Conservation (phyloP, 2,797 vertebrate genomes). For the Lepus oiostolus region DNA sequence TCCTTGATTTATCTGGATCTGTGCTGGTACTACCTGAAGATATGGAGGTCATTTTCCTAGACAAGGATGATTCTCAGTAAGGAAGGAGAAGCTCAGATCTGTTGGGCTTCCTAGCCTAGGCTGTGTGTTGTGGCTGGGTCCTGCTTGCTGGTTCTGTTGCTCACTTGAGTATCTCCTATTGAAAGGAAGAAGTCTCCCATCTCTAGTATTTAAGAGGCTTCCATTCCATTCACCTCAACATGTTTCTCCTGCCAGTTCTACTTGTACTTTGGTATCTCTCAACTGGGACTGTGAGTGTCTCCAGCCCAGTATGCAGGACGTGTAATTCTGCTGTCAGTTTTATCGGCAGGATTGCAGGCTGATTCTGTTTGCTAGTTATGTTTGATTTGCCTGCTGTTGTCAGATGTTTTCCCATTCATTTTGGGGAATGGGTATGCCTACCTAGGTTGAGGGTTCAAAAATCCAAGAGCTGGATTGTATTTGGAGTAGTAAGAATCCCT, state of each 20-base stretch:
- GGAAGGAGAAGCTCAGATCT: not conserved
- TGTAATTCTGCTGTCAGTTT: not conserved
- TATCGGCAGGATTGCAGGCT: not conserved
- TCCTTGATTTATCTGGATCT: not conserved
- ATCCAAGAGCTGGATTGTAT: not conserved
- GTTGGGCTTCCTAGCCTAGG: not conserved
- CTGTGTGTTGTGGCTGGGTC: not conserved
- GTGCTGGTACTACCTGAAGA: not conserved
- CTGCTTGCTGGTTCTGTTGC: not conserved
- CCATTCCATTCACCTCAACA: not conserved
- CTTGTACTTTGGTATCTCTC: not conserved
- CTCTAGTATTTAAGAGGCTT: not conserved
- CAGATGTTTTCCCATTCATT: not conserved
- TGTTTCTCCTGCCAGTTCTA: not conserved
- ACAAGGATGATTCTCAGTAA: not conserved
- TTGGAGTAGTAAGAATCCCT: not conserved
- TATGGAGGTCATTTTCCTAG: not conserved
- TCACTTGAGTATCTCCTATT: not conserved
- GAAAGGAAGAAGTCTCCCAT: not conserved
- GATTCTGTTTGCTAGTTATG: not conserved
- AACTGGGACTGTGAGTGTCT: not conserved
- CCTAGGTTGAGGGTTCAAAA: not conserved
- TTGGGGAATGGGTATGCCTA: not conserved
- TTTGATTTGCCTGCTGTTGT: not conserved
- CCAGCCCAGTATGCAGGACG: not conserved